A percentile compares a stretch with the other conserved stretches of the same genome.
Evolutionary conservation across 2,797 vertebrate genomes (phyloP).

Genomic region (Alectoris magna): DNA sequence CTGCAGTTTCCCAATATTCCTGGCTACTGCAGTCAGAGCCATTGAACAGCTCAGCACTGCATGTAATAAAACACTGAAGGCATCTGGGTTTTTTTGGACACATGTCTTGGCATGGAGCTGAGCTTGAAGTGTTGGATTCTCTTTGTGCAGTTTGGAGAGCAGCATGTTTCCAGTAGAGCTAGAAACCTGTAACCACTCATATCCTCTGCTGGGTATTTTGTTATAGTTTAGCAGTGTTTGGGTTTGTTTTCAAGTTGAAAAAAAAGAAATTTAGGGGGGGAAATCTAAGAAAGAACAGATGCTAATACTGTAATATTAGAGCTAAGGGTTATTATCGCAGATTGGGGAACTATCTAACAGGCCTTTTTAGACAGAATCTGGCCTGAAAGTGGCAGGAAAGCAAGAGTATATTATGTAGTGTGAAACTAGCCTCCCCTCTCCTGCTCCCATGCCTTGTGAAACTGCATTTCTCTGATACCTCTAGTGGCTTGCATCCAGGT

Average conservation of each 20-base stretch:
- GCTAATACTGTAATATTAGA: conserved; percentile 46
- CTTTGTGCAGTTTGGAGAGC: conserved; percentile 63
- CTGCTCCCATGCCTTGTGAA: not conserved
- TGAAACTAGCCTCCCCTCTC: not conserved
- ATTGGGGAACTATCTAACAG: conserved; percentile 35
- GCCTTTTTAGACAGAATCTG: conserved; percentile 30
- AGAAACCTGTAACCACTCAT: conserved; percentile 72
- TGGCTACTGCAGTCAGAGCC: conserved; percentile 63
- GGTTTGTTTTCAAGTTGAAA: conserved; percentile 66
- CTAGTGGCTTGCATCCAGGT: not conserved
- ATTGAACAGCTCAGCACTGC: conserved; percentile 54
- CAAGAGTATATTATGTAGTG: conserved; percentile 30
- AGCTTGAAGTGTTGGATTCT: conserved; percentile 71
- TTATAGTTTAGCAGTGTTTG: conserved; percentile 61
- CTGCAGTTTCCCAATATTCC: conserved; percentile 67
- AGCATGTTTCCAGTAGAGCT: conserved; percentile 69
- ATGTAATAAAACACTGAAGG: conserved; percentile 74
- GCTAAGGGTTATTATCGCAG: conserved; percentile 14
- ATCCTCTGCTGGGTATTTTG: conserved; percentile 70
- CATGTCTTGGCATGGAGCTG: conserved; percentile 69
- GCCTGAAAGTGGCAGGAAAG: conserved; percentile 41
- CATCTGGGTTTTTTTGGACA: conserved; percentile 77
- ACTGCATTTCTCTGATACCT: not conserved
- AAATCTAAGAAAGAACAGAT: conserved; percentile 68
- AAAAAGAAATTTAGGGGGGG: conserved; percentile 34